Percentiles rank a stretch among this genome's conserved stretches.
Evolutionary conservation across 2,797 vertebrate genomes (phyloP).

Genomic region (Lepilemur ruficaudatus): DNA sequence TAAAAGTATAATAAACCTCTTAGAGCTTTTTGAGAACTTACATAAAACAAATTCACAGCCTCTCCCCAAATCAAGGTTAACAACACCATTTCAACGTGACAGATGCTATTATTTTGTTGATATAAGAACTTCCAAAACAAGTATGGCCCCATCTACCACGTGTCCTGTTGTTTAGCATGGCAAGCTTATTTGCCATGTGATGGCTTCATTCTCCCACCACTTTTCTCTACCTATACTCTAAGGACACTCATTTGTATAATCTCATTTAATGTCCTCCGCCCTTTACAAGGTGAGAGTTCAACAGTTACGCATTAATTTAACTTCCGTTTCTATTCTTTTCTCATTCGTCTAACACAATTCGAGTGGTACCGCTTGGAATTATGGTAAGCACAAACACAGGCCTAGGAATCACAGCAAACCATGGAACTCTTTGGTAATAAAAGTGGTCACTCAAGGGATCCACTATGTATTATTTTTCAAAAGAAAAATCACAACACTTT

Average conservation of each 20-base stretch:
- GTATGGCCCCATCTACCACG: neutral
- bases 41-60: neutral
- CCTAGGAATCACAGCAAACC: neutral
- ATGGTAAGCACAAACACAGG: neutral
- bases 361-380: neutral
- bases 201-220: neutral
- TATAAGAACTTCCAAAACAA: neutral
- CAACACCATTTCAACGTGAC: neutral
- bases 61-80: neutral
- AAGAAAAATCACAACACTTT: neutral
- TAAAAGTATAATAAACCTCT: neutral
- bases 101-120: neutral
- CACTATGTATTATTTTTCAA: neutral
- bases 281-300: neutral
- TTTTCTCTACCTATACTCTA: neutral
- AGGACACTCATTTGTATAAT: neutral
- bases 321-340: neutral
- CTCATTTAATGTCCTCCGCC: neutral
- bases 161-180: neutral
- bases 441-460: neutral
- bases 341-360: neutral
- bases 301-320: neutral
- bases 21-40: neutral
- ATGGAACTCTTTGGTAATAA: neutral
- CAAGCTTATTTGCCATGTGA: neutral